A percentile compares a stretch with the other conserved stretches of the same genome.
These are phyloP conservation scores for Falco cherrug DNA, from an alignment of 2,797 vertebrate genomes.

Conservation along the genomic window DNA sequence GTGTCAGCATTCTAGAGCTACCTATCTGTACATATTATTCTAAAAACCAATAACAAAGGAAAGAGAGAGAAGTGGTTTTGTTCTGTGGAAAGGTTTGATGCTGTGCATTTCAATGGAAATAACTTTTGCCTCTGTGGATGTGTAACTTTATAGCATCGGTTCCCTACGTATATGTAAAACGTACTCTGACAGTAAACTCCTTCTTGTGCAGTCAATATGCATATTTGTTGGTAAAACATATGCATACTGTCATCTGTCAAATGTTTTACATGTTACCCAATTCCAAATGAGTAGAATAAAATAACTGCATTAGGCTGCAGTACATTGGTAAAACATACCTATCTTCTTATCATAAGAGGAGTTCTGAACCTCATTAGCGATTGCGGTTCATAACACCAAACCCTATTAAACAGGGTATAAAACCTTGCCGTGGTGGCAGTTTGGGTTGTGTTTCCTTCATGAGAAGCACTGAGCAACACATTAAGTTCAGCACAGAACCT, in stretches of 20 bases:
- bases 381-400: background rate
- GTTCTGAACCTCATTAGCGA: background rate
- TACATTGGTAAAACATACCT: background rate
- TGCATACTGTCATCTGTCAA: slow-evolving; percentile 26
- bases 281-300: slow-evolving; percentile 24
- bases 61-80: background rate
- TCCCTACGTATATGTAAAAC: slow-evolving; percentile 26
- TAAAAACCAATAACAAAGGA: background rate
- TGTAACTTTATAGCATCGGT: slow-evolving; percentile 4
- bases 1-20: background rate
- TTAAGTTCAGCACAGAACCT: background rate
- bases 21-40: background rate
- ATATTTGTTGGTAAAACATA: slow-evolving; percentile 50
- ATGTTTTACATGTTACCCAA: background rate
- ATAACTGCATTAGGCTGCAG: background rate
- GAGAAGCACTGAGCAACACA: background rate
- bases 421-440: background rate
- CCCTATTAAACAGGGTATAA: background rate
- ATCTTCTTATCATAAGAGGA: background rate
- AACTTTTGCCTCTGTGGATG: slow-evolving; percentile 39
- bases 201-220: slow-evolving; percentile 21
- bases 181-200: background rate
- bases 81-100: background rate
- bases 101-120: slow-evolving; percentile 15
- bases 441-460: background rate